Conservation (phyloP, 1,140 invertebrate species). For the Drosophila pruinosa region DNA sequence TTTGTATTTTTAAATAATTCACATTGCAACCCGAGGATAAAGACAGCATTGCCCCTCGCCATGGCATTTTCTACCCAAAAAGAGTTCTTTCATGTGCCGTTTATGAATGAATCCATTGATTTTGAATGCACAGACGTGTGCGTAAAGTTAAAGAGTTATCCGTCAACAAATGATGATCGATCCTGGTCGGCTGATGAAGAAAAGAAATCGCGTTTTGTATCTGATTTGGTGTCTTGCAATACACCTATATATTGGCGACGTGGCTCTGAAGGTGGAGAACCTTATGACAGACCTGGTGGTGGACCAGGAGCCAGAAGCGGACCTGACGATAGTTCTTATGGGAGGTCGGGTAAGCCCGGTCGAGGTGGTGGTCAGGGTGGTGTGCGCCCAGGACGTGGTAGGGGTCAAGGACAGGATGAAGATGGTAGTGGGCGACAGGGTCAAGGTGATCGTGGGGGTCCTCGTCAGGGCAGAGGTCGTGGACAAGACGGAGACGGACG, state of each 20-base stretch:
- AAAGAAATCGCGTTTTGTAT: conserved; percentile 63
- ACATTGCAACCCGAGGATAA: conserved; percentile 4
- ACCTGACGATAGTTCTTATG: not conserved
- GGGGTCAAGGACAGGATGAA: not conserved
- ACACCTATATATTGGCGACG: not conserved
- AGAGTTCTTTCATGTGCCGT: conserved; percentile 74
- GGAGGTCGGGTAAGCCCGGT: not conserved
- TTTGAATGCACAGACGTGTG: conserved; percentile 55
- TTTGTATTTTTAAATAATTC: conserved; percentile 42
- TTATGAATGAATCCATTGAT: conserved; percentile 53
- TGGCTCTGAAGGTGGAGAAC: not conserved
- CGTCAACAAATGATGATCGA: conserved; percentile 68
- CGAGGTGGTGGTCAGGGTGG: not conserved
- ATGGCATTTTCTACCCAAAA: conserved; percentile 80
- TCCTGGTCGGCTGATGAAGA: conserved; percentile 67
- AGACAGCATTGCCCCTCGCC: not conserved
- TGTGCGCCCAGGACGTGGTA: not conserved
- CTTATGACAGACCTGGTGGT: conserved; percentile 1
- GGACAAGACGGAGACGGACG: not conserved
- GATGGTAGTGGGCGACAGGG: not conserved
- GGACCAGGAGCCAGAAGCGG: conserved; percentile 2
- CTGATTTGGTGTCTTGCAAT: conserved; percentile 67
- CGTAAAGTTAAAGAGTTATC: conserved; percentile 72
- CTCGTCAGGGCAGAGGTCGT: not conserved
- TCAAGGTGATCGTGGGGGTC: not conserved